phyloP scores from a whole-genome alignment of 2,888 invertebrate species.

The Drosophila gaucha region DNA sequence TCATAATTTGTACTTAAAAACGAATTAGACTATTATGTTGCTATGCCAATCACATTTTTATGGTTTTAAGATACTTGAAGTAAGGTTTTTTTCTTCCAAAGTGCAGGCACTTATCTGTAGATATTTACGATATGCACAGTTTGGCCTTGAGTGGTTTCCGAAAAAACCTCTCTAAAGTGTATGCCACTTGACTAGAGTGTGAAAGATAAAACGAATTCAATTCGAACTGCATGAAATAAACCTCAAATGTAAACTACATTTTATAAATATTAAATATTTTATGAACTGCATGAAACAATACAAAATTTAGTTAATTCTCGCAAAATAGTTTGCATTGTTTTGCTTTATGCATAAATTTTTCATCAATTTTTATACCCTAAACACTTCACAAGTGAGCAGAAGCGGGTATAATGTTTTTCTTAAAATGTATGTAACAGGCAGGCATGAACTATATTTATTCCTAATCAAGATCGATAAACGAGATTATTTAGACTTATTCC shows the following conservation, averaged over 20 bases:
- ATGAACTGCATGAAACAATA: constrained; percentile 14
- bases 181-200: constrained; percentile 37
- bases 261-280: constrained; percentile 15
- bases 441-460: neutral
- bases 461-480: too few relatives aligned
- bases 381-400: neutral
- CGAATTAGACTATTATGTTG: neutral
- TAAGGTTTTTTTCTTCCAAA: constrained; percentile 19
- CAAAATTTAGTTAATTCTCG: constrained; percentile 15
- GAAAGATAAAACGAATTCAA: constrained; percentile 15
- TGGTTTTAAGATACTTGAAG: constrained; percentile 3
- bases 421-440: too few relatives aligned
- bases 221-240: neutral
- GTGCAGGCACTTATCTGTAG: constrained; percentile 22
- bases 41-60: neutral
- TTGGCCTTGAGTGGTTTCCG: constrained; percentile 20
- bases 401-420: neutral
- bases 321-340: constrained; percentile 27
- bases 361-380: constrained; percentile 7
- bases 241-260: neutral
- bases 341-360: constrained; percentile 33
- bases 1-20: neutral
- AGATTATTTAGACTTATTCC: too few relatives aligned
- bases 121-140: constrained; percentile 20
- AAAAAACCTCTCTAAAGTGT: neutral